Evolutionary conservation across 2,888 invertebrate genomes (phyloP).

Genomic region (Mythimna lalbum): DNA sequence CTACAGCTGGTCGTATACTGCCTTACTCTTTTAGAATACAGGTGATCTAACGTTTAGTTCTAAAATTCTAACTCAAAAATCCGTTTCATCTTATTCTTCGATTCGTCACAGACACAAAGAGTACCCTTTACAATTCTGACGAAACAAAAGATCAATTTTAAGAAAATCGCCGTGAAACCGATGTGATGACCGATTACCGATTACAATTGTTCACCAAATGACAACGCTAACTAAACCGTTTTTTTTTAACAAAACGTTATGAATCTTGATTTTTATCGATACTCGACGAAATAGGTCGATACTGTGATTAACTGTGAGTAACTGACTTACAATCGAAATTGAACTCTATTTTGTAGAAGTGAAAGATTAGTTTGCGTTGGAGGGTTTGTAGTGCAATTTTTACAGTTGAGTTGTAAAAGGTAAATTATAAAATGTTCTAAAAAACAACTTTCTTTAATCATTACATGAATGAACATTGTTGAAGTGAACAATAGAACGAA

Average conservation of each 20-base stretch:
- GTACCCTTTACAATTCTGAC: slow-evolving; percentile 47
- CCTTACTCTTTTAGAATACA: neutral
- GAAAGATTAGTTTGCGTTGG: slow-evolving; percentile 8
- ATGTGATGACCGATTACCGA: slow-evolving; percentile 79
- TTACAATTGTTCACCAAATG: slow-evolving; percentile 79
- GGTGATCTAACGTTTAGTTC: neutral
- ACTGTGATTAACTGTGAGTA: neutral
- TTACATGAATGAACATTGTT: slow-evolving; percentile 21
- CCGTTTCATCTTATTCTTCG: slow-evolving; percentile 18
- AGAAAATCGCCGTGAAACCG: slow-evolving; percentile 81
- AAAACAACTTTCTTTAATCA: slow-evolving; percentile 54
- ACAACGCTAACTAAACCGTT: slow-evolving; percentile 79
- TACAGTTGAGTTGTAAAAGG: slow-evolving; percentile 51
- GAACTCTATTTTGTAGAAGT: neutral
- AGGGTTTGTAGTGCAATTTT: slow-evolving; percentile 36
- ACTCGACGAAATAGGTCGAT: slow-evolving; percentile 55
- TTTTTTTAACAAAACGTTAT: slow-evolving; percentile 72
- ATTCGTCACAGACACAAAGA: slow-evolving; percentile 62
- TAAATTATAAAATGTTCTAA: slow-evolving; percentile 47
- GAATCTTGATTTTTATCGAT: slow-evolving; percentile 75
- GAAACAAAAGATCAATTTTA: slow-evolving; percentile 81
- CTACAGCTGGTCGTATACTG: neutral
- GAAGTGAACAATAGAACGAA: slow-evolving; percentile 10
- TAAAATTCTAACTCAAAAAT: slow-evolving; percentile 6
- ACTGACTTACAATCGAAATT: slow-evolving; percentile 1